Percentiles rank a stretch among this genome's conserved stretches.
phyloP scores from a whole-genome alignment of 2,113 vertebrate genomes.

The Cisticola juncidis region DNA sequence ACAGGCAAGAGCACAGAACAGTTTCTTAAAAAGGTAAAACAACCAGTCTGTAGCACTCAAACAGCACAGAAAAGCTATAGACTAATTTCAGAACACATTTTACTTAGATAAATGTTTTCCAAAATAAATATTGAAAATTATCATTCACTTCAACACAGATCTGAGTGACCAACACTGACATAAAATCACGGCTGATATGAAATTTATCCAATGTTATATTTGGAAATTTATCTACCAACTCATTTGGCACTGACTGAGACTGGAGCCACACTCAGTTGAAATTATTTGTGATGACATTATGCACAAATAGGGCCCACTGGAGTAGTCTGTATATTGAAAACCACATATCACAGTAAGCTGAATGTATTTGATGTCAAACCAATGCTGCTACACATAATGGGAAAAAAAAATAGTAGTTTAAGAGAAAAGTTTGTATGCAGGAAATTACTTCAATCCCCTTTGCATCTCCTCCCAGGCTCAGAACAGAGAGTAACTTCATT shows the following conservation, averaged over 20 bases:
- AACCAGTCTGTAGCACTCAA: rapidly evolving
- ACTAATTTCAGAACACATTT: not conserved
- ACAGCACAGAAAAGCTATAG: not conserved
- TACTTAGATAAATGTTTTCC: not conserved
- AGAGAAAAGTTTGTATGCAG: not conserved
- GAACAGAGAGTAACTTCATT: not conserved
- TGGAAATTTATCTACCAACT: not conserved
- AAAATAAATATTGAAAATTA: not conserved
- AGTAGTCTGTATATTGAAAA: not conserved
- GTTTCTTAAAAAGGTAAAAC: not conserved
- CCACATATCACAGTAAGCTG: not conserved
- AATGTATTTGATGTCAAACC: not conserved
- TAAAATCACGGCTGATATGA: not conserved
- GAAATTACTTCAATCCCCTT: slow-evolving; percentile 5
- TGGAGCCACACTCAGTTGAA: not conserved
- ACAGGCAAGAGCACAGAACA: not conserved
- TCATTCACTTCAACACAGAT: not conserved
- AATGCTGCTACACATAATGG: not conserved
- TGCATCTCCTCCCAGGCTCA: not conserved
- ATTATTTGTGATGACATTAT: not conserved
- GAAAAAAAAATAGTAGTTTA: not conserved
- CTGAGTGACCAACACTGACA: not conserved
- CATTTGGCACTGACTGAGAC: not conserved
- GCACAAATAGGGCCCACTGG: not conserved
- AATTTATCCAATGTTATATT: not conserved